Base-by-base conservation (phyloP, 2,113 vertebrate species). In the Nothobranchius furzeri region DNA sequence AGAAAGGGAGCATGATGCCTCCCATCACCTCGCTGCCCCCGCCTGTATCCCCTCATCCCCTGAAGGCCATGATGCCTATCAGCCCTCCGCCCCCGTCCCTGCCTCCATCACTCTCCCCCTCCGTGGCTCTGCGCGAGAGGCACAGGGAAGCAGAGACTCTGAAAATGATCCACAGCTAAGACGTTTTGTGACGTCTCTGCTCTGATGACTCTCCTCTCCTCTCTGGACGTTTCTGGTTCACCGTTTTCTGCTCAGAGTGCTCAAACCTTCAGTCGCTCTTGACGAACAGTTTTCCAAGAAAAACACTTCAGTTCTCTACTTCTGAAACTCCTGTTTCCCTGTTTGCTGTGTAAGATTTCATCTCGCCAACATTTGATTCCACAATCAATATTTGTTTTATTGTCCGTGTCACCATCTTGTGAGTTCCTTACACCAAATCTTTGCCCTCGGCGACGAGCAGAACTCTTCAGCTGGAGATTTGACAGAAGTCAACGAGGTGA, bases 61-160 rank as follows among this genome's bases (percentile, higher is more conserved):
- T 92, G 70, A 93, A 93, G 88, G 90, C 87, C 71, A 79, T 91
- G 89, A 76, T 89, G 58, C 88, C 92, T 68, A 57, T 88, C 74
- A 86, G 72, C 68, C 84, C 85, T 69, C 81, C 86, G 11, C 87
- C 89, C 47, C 87, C 88, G 2, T 91, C 93, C 75, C 84, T 91
- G 60, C 87, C 91, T 24, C 81, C 85, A 1, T 83, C 90, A 10
- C 83, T 89, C 59, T 91, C 92, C 69, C 88, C 86, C 0, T 71
- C 92, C 63, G 79, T 63, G 79, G 85, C 84, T 82, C 74, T 91
- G 84, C 90, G 86, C 49, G 91, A 93, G 48, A 82, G 79, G 85
- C 92, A 94, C 91, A 90, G 89, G 84, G 92, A 93, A 88, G 90
- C 91, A 84, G 92, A 94, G 82, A 89, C 91, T 76, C 87, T 92